Percentiles rank a stretch among this genome's conserved stretches.
Conservation (phyloP, 2,797 vertebrate genomes). For the Phataginus tetradactyla region DNA sequence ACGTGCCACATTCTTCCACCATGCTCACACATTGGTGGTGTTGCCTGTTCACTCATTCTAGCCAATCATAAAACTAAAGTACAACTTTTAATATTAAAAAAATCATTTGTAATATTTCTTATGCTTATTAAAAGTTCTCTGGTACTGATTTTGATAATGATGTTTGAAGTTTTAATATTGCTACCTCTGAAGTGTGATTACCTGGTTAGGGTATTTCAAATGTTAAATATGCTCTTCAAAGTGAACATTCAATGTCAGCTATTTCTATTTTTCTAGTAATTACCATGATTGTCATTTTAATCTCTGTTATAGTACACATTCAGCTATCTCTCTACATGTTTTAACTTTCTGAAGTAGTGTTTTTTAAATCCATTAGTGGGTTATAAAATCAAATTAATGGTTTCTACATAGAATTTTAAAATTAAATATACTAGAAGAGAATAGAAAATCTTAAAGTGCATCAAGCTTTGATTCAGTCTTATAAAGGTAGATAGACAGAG, state of each 20-base stretch:
- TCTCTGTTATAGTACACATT: not conserved
- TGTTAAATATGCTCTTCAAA: not conserved
- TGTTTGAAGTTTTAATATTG: not conserved
- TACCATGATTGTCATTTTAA: not conserved
- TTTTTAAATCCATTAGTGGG: not conserved
- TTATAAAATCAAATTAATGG: not conserved
- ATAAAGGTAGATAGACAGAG: not conserved
- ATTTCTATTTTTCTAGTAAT: not conserved
- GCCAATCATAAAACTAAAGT: not conserved
- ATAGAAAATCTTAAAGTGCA: not conserved
- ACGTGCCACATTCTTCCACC: too few relatives aligned
- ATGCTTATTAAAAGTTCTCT: not conserved
- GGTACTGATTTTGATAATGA: not conserved
- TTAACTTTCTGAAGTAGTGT: not conserved
- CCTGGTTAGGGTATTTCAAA: not conserved
- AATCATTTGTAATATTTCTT: not conserved
- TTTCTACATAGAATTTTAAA: not conserved
- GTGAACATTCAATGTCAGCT: not conserved
- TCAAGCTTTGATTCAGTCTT: not conserved
- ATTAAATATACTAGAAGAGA: not conserved
- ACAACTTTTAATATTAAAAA: not conserved
- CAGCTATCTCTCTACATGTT: not conserved
- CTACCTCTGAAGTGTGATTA: not conserved
- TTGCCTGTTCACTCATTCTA: too few relatives aligned
- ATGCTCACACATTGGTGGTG: rapidly evolving